Percentiles rank a stretch among this genome's conserved stretches.
Conservation (phyloP, 2,797 vertebrate species). For the Esox lucius region DNA sequence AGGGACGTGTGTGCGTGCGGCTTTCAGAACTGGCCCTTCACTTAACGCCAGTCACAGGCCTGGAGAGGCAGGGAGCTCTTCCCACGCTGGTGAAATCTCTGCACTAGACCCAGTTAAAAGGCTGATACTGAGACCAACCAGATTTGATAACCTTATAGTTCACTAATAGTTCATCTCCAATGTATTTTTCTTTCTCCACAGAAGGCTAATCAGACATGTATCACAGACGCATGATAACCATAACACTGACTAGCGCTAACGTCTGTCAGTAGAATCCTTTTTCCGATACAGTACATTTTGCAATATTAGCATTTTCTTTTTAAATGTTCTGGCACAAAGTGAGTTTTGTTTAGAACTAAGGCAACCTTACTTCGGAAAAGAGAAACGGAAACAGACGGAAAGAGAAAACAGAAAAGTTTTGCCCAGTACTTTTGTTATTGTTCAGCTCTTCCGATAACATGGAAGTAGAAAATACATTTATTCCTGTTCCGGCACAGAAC, state of each 20-base stretch:
- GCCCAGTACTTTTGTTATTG: not conserved
- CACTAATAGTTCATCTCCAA: not conserved
- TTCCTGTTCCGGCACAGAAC: not conserved
- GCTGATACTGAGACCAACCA: not conserved
- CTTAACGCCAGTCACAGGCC: conserved; percentile 24
- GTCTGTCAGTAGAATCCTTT: conserved; percentile 54
- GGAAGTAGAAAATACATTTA: not conserved
- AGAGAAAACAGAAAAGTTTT: not conserved
- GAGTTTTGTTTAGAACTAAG: conserved; percentile 20
- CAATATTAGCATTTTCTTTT: not conserved
- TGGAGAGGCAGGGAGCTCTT: conserved; percentile 14
- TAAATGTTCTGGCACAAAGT: conserved; percentile 10
- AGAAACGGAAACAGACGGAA: conserved; percentile 17
- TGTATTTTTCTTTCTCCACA: not conserved
- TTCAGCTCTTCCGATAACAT: not conserved
- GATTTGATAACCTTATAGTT: not conserved
- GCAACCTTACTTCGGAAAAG: conserved; percentile 38
- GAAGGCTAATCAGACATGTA: no score
- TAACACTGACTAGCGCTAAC: conserved; percentile 11
- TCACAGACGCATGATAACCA: not conserved
- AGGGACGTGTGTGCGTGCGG: not conserved
- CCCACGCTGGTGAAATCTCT: conserved; percentile 13
- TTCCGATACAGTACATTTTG: conserved; percentile 23
- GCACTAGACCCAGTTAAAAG: not conserved
- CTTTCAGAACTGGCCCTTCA: conserved; percentile 28